Base-by-base conservation (phyloP, 2,888 invertebrate genomes). In the Hecatera dysodea region DNA sequence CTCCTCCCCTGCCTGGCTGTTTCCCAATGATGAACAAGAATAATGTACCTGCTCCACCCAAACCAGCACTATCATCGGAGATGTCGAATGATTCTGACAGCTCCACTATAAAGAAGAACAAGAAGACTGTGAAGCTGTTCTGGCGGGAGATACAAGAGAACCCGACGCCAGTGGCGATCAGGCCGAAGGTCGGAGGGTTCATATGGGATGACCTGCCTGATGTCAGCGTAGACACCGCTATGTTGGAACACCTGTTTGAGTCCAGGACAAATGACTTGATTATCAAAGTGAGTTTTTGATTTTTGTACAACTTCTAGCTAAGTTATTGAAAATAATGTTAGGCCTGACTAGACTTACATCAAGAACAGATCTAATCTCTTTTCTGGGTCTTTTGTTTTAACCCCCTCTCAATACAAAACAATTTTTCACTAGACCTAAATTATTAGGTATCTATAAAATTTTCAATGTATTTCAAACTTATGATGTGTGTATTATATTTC, bases 41-140 rank as follows among this genome's bases (percentile, higher is more conserved):
- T 27, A 88, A 83, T 67, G 88, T 97, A 15, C 94, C 96, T 81
- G 95, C 83, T 11, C 92, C 93, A 8, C 91, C 93, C 39, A 96
- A 86, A 90, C 95, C 90, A 74, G 87, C 90, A 2, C 73, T 89
- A 17, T 90, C 93, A 8, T 90, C 91, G 0, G 92, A 96, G 71
- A 75, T 92, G 42, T 91, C 93, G 19, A 93, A 93, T 64, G 96
- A 96, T 64, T 92, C 93, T 22, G 93, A 96, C 87, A 89, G 95
- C 89, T 92, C 96, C 77, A 91, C 97, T 0, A 96, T 97, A 52
- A 98, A 97, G 91, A 99, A 99, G 91, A 99, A 98, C 90, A 99
- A 99, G 94, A 99, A 99, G 92, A 99, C 99, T 33, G 98, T 99
- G 19, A 99, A 99, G 93, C 96, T 99, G 64, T 99, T 99, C 93